Conservation (phyloP, 2,113 vertebrate species). For the Lampris megalopsis region DNA sequence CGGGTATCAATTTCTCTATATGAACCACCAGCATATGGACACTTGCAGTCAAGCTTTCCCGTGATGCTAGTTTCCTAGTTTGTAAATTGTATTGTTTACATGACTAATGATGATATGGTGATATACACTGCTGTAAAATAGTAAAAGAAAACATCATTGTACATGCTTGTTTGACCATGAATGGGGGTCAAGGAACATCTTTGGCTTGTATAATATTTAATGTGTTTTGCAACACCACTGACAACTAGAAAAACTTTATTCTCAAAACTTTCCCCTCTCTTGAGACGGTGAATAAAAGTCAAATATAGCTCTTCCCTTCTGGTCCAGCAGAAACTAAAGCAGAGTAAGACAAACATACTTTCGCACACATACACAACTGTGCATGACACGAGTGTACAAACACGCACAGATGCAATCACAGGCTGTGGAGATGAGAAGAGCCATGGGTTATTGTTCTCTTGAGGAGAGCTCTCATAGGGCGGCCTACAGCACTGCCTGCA, state of each 20-base stretch:
- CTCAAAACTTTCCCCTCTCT: slow-evolving; percentile 45
- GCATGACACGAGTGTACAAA: slow-evolving; percentile 19
- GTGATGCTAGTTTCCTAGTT: neutral
- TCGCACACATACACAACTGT: slow-evolving; percentile 9
- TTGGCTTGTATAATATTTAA: neutral
- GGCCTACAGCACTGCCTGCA: slow-evolving; percentile 73
- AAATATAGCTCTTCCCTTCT: slow-evolving; percentile 45
- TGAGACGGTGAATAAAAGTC: slow-evolving; percentile 45
- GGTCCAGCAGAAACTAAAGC: slow-evolving; percentile 57
- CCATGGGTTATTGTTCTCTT: slow-evolving; percentile 43
- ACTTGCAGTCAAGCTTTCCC: neutral
- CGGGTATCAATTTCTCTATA: no score
- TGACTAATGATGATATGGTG: neutral
- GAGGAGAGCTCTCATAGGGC: slow-evolving; percentile 58
- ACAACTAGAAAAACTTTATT: slow-evolving; percentile 46
- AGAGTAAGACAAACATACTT: slow-evolving; percentile 33
- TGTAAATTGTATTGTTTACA: neutral
- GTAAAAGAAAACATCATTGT: neutral
- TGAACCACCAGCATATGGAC: no score
- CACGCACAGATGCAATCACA: slow-evolving; percentile 36
- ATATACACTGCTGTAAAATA: neutral
- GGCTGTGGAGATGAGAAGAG: slow-evolving; percentile 58
- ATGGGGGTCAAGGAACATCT: neutral
- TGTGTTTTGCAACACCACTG: slow-evolving; percentile 14
- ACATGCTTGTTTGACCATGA: neutral